Base-by-base conservation (phyloP, 2,113 vertebrate species). In the Tor tambroides region DNA sequence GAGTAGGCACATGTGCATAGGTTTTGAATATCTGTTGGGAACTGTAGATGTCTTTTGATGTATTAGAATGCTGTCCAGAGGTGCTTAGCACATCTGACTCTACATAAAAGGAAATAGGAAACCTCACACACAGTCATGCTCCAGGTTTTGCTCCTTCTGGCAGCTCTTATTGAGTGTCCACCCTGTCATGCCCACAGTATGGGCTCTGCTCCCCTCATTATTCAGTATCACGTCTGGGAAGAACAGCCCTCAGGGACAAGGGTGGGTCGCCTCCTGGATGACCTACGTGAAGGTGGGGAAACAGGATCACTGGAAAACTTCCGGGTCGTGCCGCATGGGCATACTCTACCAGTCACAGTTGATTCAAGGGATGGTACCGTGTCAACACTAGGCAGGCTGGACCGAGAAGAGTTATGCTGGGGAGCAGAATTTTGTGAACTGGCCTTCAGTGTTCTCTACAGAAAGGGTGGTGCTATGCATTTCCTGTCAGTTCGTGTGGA, bases 321-420 rank as follows among this genome's bases (percentile, higher is more conserved):
- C 93, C 96, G 96, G 91, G 91, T 97, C 85, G 93, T 97, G 88
- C 96, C 97, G 88, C 95, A 95, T 30, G 94, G 95, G 0, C 89
- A 93, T 43, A 87, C 89, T 15, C 94, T 98, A 88, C 96, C 95
- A 2, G 93, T 98, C 85, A 91, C 78, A 0, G 94, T 99, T 89
- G 93, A 91, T 32, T 56, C 92, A 0, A 90, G 85, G 38, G 96
- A 97, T 0, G 97, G 98, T 4, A 84, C 91, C 4, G 92, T 99
- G 43, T 94, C 95, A 92, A 98, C 96, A 0, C 93, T 93, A 0
- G 93, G 94, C 43, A 91, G 93, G 30, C 92, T 98, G 92, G 97
- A 99, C 92, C 94, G 97, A 90, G 97, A 99, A 90, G 93, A 94
- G 90, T 94, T 99, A 35, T 99, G 97, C 90, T 91, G 92, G 28